These are phyloP conservation scores for Opisthocomus hoazin DNA, from an alignment of 2,113 vertebrate species.

Conservation along the genomic window DNA sequence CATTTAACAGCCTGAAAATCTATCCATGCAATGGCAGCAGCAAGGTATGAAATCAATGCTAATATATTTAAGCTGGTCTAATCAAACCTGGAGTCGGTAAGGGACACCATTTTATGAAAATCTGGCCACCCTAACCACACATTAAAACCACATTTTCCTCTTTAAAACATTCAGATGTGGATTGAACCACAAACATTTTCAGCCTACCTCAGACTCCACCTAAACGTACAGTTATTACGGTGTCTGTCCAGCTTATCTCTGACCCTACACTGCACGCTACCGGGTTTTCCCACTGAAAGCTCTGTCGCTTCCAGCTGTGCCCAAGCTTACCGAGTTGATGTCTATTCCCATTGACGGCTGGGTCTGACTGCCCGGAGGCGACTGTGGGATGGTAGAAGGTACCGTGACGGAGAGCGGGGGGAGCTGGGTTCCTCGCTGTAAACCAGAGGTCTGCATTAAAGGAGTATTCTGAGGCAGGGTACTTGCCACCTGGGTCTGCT, in stretches of 20 bases:
- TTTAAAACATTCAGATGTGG: background rate
- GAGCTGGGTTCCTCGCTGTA: conserved; percentile 84
- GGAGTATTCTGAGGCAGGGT: conserved; percentile 79
- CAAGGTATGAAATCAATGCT: background rate
- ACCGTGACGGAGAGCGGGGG: conserved; percentile 81
- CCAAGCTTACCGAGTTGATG: conserved; percentile 84
- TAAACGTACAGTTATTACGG: fast-evolving
- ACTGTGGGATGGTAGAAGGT: conserved; percentile 79
- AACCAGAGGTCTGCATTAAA: conserved; percentile 70
- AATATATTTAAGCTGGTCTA: fast-evolving
- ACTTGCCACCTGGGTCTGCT: conserved; percentile 78
- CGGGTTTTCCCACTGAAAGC: fast-evolving
- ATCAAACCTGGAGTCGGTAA: fast-evolving
- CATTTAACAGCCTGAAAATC: background rate
- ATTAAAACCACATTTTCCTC: background rate
- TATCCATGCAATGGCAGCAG: background rate
- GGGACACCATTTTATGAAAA: background rate
- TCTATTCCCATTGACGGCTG: conserved; percentile 86
- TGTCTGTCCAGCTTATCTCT: fast-evolving
- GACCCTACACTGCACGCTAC: fast-evolving
- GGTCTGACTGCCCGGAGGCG: conserved; percentile 81
- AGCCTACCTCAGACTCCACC: background rate
- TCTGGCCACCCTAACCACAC: background rate
- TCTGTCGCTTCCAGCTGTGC: background rate
- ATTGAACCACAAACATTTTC: background rate